phyloP scores from a whole-genome alignment of 2,888 invertebrate species.

The Xanthia togata region DNA sequence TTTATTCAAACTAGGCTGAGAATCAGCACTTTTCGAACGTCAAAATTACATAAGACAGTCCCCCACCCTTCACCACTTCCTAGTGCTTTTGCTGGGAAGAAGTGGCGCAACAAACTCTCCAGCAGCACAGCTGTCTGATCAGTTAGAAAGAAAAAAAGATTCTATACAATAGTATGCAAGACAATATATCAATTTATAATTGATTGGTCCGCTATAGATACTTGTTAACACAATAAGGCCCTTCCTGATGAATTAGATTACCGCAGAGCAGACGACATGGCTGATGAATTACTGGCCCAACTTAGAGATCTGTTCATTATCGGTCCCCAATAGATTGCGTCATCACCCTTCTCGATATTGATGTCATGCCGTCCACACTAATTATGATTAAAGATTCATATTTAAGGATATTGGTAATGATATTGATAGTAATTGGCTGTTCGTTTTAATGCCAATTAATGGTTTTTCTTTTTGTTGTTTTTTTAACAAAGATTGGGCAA shows the following conservation, averaged over 20 bases:
- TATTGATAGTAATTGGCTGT: background rate
- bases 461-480: too few relatives aligned
- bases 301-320: conserved; percentile 64
- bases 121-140: too few relatives aligned
- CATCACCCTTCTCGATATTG: conserved; percentile 51
- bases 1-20: too few relatives aligned
- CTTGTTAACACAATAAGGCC: conserved; percentile 49
- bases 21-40: too few relatives aligned
- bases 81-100: too few relatives aligned
- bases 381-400: conserved; percentile 48
- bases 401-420: conserved; percentile 1
- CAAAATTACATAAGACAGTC: too few relatives aligned
- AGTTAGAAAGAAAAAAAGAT: too few relatives aligned
- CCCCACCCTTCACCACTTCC: too few relatives aligned
- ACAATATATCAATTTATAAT: too few relatives aligned
- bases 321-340: conserved; percentile 57
- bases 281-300: conserved; percentile 63
- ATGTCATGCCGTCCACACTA: conserved; percentile 28
- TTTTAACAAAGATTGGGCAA: too few relatives aligned
- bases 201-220: conserved; percentile 58
- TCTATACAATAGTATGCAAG: too few relatives aligned
- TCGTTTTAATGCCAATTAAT: background rate
- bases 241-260: conserved; percentile 61
- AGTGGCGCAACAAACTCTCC: too few relatives aligned
- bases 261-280: conserved; percentile 45